phyloP scores from a whole-genome alignment of 2,113 vertebrate genomes.

The Centropus bengalensis region DNA sequence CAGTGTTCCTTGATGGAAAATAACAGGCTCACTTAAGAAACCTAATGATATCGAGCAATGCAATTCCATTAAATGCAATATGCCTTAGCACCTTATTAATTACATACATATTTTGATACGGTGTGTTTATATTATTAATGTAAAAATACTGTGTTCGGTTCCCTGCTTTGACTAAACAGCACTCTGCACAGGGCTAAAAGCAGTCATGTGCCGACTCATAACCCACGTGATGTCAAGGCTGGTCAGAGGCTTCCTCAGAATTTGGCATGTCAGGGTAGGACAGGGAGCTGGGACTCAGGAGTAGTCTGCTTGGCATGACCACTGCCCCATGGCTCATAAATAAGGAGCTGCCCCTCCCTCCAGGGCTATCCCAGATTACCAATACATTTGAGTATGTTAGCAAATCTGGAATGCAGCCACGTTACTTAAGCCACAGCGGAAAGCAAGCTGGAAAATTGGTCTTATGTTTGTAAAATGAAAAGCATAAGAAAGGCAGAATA shows the following conservation, averaged over 20 bases:
- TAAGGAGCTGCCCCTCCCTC: background rate
- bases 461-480: background rate
- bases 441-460: background rate
- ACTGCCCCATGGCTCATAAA: background rate
- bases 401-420: background rate
- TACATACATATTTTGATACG: background rate
- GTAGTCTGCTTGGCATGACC: background rate
- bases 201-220: background rate
- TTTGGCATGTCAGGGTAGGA: background rate
- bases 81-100: background rate
- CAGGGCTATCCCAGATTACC: background rate
- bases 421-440: background rate
- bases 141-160: background rate
- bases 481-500: background rate
- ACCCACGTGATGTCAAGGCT: background rate
- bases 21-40: background rate
- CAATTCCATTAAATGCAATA: background rate
- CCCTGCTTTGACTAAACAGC: background rate
- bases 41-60: background rate
- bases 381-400: accelerated
- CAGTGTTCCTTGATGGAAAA: background rate
- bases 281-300: background rate
- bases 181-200: background rate
- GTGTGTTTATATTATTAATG: background rate
- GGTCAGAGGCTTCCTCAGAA: background rate